Percentiles rank a stretch among this genome's conserved stretches.
These are phyloP conservation scores for Gallinago paraguaiae DNA, from an alignment of 2,113 vertebrate genomes.

Conservation along the genomic window DNA sequence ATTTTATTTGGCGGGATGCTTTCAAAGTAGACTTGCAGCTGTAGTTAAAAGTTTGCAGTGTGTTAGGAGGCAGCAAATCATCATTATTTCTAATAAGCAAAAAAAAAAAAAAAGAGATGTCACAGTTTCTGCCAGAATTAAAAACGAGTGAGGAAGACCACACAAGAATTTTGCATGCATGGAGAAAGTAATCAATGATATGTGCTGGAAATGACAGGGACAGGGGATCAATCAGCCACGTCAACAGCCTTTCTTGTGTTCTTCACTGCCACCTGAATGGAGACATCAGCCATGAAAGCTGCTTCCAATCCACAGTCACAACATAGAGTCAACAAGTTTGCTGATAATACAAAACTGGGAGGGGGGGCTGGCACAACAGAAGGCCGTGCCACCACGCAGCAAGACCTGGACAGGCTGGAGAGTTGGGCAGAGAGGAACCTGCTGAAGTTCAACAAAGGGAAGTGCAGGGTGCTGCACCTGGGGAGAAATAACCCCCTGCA, in stretches of 20 bases:
- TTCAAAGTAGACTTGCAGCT: neutral
- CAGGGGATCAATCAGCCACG: neutral
- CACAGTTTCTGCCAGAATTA: neutral
- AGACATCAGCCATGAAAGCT: neutral
- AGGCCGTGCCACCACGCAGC: too few relatives aligned
- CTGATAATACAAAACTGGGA: too few relatives aligned
- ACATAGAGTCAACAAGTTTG: too few relatives aligned
- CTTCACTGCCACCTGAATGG: neutral
- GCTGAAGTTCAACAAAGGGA: too few relatives aligned
- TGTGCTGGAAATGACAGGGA: neutral
- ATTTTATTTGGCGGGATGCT: neutral
- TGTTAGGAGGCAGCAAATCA: neutral
- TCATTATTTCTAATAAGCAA: neutral
- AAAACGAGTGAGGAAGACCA: neutral
- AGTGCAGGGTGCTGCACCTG: too few relatives aligned
- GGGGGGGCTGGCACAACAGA: too few relatives aligned
- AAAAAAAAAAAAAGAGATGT: neutral
- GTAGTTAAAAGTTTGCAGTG: neutral
- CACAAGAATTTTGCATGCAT: neutral
- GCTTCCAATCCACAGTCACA: neutral
- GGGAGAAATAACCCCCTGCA: too few relatives aligned
- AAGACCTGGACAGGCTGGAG: too few relatives aligned
- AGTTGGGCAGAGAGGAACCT: too few relatives aligned
- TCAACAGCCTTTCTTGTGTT: neutral
- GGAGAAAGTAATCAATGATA: neutral